phyloP scores from a whole-genome alignment of 2,888 invertebrate species.

The Troglohyphantes excavatus region DNA sequence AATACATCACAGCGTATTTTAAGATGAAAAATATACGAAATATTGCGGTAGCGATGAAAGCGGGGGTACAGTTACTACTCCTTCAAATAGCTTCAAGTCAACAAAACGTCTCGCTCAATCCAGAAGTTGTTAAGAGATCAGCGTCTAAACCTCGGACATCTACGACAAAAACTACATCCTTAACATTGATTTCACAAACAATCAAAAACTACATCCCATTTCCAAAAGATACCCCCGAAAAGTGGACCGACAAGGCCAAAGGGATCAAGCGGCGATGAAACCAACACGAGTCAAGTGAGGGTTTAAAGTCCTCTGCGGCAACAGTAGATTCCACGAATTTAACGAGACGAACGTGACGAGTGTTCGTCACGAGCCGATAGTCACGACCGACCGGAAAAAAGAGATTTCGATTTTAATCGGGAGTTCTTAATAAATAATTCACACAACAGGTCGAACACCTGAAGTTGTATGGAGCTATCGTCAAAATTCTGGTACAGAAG shows the following conservation, averaged over 20 bases:
- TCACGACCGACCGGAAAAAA: constrained; percentile 54
- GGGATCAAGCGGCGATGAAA: neutral
- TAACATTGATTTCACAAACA: no score
- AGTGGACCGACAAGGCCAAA: neutral
- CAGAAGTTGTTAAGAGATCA: no score
- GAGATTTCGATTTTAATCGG: constrained; percentile 53
- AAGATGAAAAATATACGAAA: no score
- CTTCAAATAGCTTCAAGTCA: no score
- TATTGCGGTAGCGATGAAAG: no score
- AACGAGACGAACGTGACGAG: constrained; percentile 44
- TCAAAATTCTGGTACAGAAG: neutral
- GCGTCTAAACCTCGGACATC: no score
- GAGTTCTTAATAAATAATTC: constrained; percentile 57
- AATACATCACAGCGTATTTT: no score
- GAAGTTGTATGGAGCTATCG: neutral
- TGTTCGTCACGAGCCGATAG: constrained; percentile 37
- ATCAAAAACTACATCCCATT: no score
- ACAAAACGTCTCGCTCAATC: no score
- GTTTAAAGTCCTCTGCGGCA: constrained; percentile 1
- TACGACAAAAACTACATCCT: no score
- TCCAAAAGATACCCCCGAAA: no score
- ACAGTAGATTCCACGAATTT: constrained; percentile 19
- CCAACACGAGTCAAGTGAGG: neutral
- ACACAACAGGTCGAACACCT: constrained; percentile 42
- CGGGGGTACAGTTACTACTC: no score